phyloP scores from a whole-genome alignment of 2,888 invertebrate genomes.

The Nymphalis polychloros region DNA sequence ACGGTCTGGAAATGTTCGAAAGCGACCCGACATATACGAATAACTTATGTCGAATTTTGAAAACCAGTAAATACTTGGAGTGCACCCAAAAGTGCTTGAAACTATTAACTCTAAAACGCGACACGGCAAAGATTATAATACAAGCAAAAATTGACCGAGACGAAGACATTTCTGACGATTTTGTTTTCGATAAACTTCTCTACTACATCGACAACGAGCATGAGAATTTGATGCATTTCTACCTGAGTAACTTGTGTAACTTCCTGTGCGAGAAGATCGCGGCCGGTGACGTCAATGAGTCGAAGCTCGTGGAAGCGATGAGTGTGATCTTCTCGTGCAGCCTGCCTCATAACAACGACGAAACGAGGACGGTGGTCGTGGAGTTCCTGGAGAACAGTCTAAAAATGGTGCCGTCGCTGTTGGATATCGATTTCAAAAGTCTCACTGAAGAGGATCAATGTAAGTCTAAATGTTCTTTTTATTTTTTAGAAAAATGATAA shows the following conservation, averaged over 20 bases:
- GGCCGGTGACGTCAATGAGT: conserved; percentile 17
- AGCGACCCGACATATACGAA: conserved; percentile 44
- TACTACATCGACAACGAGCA: conserved; percentile 54
- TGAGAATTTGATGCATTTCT: conserved; percentile 62
- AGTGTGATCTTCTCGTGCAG: conserved; percentile 54
- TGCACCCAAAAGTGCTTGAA: conserved; percentile 62
- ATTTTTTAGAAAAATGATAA: too few relatives aligned
- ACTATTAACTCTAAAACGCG: conserved; percentile 52
- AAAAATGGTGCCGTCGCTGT: conserved; percentile 30
- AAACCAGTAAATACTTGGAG: conserved; percentile 53
- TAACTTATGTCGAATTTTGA: conserved; percentile 49
- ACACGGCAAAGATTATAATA: conserved; percentile 54
- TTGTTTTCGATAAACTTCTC: conserved; percentile 50
- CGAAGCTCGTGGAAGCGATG: conserved; percentile 48
- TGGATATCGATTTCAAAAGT: conserved; percentile 37
- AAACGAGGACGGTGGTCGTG: conserved; percentile 52
- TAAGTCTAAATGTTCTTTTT: conserved; percentile 43
- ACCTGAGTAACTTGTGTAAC: conserved; percentile 55
- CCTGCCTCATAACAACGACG: conserved; percentile 55
- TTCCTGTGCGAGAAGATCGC: conserved; percentile 49
- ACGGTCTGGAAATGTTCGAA: conserved; percentile 24
- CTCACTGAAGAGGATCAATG: conserved; percentile 50
- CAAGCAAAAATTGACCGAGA: conserved; percentile 41
- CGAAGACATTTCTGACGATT: conserved; percentile 41
- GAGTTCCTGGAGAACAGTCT: conserved; percentile 55